These are phyloP conservation scores for Synergus gifuensis DNA, from an alignment of 2,888 invertebrate species.

Conservation along the genomic window DNA sequence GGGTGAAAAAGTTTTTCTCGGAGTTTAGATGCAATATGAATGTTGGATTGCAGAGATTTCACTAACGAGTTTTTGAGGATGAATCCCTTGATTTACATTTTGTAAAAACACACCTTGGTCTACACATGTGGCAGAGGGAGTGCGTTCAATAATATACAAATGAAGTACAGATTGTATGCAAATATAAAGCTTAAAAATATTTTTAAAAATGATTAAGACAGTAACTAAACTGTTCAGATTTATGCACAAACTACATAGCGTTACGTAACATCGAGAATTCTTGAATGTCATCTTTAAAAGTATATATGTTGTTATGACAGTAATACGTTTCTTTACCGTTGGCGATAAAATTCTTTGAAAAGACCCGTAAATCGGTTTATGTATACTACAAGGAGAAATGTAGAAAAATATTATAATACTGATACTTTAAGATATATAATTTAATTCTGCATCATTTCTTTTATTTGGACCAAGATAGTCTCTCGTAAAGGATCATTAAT, in stretches of 20 bases:
- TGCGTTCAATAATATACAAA: constrained; percentile 32
- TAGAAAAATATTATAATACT: neutral
- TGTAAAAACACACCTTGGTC: neutral
- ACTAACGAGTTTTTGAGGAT: constrained; percentile 32
- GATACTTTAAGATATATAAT: neutral
- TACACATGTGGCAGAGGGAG: neutral
- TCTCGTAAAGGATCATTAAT: too few relatives aligned
- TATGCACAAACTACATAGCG: neutral
- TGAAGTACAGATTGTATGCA: neutral
- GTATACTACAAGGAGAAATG: neutral
- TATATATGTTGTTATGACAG: neutral
- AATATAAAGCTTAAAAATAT: neutral
- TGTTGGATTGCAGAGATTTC: neutral
- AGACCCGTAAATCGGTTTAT: neutral
- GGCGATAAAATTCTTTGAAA: constrained; percentile 6
- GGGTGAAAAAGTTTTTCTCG: neutral
- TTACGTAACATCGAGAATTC: neutral
- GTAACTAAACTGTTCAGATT: too few relatives aligned
- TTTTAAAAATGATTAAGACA: neutral
- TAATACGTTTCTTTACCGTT: neutral
- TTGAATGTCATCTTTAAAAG: neutral
- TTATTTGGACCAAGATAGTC: too few relatives aligned
- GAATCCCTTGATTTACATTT: constrained; percentile 30
- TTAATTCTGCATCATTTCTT: neutral
- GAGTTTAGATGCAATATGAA: constrained; percentile 1